Evolutionary conservation across 2,888 invertebrate genomes (phyloP), one percentile per base, ranked within the genome.

Genomic region (Tuberolachnus salignus): DNA sequence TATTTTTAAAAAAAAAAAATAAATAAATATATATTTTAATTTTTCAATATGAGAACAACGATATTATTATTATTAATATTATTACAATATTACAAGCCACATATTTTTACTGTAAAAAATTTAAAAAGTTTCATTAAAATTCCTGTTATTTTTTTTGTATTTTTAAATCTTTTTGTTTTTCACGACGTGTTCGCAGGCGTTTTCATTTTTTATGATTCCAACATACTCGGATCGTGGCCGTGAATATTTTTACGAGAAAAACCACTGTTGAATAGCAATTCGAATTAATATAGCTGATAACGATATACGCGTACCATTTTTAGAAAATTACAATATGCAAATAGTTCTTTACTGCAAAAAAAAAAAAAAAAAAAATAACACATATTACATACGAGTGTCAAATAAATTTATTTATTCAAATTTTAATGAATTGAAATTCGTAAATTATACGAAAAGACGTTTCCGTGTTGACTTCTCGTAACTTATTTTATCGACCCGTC

Each of bases 121-220:
- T 72, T 61, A 26, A 51, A 72, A 61, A 61, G 19, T 61, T 53
- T 72, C n/a, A 61, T 61, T 49, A 23, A 61, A 72, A 61, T 72
- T 34, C n/a, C 51, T 14, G 34, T 13, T 26, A 49, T 19, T 34
- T 57, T 70, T 4, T 34, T 34, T 4, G 21, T 57, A 23, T 57
- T 21, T 57, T n/a, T 10, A 16, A 19, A 57, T 57, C 55, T 21
- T 70, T 23, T 44, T 1, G 46, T 21, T 64, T 64, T 44, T 42
- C 3, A 26, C 10, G 55, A n/a, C 23, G 57, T 70, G 44, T 21
- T 70, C 42, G 55, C 21, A 34, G 23, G 2, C n/a, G n/a, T 44
- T 6, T 70, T 70, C 23, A 23, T 44, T 70, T 57, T 70, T 70
- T 11, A 57, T 70, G 34, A 6, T 34, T 44, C 57, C 44, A 44